These are phyloP conservation scores for Doryteuthis pealeii DNA, from an alignment of 1,140 invertebrate genomes.

Conservation along the genomic window DNA sequence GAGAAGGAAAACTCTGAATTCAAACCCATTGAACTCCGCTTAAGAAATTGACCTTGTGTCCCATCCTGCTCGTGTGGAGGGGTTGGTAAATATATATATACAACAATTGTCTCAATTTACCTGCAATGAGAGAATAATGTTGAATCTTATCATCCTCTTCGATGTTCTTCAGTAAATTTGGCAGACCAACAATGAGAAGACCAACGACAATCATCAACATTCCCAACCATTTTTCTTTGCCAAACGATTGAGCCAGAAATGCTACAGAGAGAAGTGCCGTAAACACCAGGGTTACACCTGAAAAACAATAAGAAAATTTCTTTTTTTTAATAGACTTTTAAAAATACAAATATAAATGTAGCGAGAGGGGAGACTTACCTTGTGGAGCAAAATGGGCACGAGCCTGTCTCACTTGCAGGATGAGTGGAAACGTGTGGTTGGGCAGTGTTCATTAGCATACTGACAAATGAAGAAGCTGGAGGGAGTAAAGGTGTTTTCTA, in stretches of 20 bases:
- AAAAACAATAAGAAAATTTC: not conserved
- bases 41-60: too few species aligned
- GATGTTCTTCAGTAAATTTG: not conserved
- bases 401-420: too few species aligned
- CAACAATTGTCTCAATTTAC: too few species aligned
- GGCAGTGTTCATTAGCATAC: too few species aligned
- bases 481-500: too few species aligned
- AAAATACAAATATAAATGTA: too few species aligned
- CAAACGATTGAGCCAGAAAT: not conserved
- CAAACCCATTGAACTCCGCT: too few species aligned
- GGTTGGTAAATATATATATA: too few species aligned
- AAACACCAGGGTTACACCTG: not conserved
- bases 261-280: not conserved
- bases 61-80: too few species aligned
- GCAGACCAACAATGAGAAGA: not conserved
- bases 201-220: constrained; percentile 1
- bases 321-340: too few species aligned
- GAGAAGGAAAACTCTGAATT: too few species aligned
- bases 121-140: not conserved
- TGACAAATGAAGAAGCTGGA: too few species aligned
- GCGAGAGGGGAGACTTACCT: not conserved
- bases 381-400: not conserved
- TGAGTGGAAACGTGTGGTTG: not conserved
- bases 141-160: not conserved
- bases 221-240: not conserved